Evolutionary conservation across 2,888 invertebrate genomes (phyloP).

Genomic region (Trissolcus japonicus): DNA sequence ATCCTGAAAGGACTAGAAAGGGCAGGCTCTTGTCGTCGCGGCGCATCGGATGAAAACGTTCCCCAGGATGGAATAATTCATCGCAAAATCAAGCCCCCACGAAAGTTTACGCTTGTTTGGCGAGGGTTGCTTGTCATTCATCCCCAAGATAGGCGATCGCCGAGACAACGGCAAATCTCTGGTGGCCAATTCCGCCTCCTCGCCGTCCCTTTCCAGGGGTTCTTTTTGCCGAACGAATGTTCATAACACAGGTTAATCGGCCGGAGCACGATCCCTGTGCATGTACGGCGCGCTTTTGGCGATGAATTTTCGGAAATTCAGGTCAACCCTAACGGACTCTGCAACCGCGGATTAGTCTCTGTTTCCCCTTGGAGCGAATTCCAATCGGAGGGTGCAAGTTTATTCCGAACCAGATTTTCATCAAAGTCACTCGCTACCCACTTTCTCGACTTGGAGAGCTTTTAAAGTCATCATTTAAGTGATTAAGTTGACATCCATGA

Average conservation of each 20-base stretch:
- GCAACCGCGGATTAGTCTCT: constrained; percentile 38
- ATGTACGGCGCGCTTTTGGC: neutral
- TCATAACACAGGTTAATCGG: constrained; percentile 35
- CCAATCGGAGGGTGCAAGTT: constrained; percentile 41
- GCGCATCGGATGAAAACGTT: constrained; percentile 70
- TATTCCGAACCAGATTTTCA: constrained; percentile 52
- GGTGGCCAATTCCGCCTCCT: constrained; percentile 48
- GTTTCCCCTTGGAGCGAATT: constrained; percentile 36
- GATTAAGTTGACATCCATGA: constrained; percentile 7
- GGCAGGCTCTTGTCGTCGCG: constrained; percentile 46
- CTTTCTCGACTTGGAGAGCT: neutral
- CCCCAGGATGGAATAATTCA: constrained; percentile 70
- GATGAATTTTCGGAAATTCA: constrained; percentile 43
- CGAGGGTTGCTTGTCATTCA: constrained; percentile 61
- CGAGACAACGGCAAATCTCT: constrained; percentile 50
- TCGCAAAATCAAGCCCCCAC: constrained; percentile 62
- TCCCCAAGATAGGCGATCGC: constrained; percentile 44
- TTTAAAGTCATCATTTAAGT: constrained; percentile 17
- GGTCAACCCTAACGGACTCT: constrained; percentile 44
- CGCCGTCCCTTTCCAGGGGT: constrained; percentile 5
- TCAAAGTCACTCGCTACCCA: constrained; percentile 35
- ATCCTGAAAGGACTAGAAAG: constrained; percentile 60
- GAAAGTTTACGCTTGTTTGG: constrained; percentile 66
- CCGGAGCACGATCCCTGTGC: neutral
- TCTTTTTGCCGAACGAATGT: constrained; percentile 14